Evolutionary conservation across 1,140 invertebrate species (phyloP).

Genomic region (Heliconius hermathena): DNA sequence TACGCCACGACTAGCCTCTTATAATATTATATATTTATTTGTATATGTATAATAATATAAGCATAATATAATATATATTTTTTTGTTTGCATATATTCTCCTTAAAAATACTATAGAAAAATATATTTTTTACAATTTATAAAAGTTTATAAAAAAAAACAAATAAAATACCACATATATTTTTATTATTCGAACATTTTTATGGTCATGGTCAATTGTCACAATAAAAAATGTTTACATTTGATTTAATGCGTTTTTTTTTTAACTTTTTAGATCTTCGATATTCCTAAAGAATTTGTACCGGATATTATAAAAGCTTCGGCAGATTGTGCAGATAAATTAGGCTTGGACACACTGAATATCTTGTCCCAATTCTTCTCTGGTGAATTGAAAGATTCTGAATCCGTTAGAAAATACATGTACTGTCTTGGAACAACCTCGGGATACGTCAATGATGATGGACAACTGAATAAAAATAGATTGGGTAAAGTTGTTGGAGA

Average conservation of each 20-base stretch:
- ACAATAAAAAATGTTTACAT: background rate
- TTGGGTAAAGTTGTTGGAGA: background rate
- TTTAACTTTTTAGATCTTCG: background rate
- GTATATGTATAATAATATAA: too few relatives aligned
- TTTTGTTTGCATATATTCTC: too few relatives aligned
- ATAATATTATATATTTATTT: too few relatives aligned
- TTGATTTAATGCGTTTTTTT: background rate
- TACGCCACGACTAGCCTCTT: too few relatives aligned
- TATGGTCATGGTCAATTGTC: too few relatives aligned
- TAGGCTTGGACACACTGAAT: background rate
- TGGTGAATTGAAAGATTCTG: background rate
- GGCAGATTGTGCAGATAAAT: slow-evolving; percentile 5
- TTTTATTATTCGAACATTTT: too few relatives aligned
- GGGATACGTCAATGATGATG: background rate
- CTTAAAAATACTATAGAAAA: too few relatives aligned
- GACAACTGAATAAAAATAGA: background rate
- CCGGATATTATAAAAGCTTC: background rate
- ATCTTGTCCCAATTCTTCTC: background rate
- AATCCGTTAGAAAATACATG: background rate
- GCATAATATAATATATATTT: too few relatives aligned
- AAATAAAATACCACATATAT: too few relatives aligned
- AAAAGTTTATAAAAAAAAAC: too few relatives aligned
- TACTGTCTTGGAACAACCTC: background rate
- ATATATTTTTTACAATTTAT: too few relatives aligned
- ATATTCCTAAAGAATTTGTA: background rate